phyloP scores from a whole-genome alignment of 2,888 invertebrate genomes.

The Cantharis lateralis region DNA sequence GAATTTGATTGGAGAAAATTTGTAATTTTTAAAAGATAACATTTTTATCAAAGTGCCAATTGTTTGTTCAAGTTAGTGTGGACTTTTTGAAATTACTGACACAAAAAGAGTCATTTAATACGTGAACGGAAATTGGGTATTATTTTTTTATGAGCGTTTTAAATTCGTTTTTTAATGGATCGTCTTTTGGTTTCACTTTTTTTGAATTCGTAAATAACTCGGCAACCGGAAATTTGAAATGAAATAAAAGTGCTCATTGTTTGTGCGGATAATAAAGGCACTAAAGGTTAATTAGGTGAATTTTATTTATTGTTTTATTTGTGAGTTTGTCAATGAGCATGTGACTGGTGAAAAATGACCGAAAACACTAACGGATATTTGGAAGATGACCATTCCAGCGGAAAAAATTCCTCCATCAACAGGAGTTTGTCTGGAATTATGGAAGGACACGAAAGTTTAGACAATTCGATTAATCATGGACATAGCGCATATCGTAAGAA shows the following conservation, averaged over 20 bases:
- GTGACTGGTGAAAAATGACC: background rate
- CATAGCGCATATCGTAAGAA: conserved; percentile 48
- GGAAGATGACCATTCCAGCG: background rate
- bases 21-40: background rate
- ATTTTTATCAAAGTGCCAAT: background rate
- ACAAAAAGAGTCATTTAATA: background rate
- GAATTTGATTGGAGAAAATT: background rate
- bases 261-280: background rate
- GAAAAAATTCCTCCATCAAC: conserved; percentile 9
- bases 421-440: conserved; percentile 36
- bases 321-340: background rate
- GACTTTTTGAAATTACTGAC: background rate
- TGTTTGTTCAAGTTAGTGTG: background rate
- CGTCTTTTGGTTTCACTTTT: background rate
- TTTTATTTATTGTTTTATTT: background rate
- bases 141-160: background rate
- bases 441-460: conserved; percentile 39
- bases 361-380: conserved; percentile 5
- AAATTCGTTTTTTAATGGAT: background rate
- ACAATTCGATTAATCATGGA: conserved; percentile 33
- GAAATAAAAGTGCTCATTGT: background rate
- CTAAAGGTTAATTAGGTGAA: background rate
- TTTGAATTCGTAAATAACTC: background rate
- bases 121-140: background rate
- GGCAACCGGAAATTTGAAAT: background rate